phyloP scores from a whole-genome alignment of 2,888 invertebrate genomes.

The Merodon equestris region DNA sequence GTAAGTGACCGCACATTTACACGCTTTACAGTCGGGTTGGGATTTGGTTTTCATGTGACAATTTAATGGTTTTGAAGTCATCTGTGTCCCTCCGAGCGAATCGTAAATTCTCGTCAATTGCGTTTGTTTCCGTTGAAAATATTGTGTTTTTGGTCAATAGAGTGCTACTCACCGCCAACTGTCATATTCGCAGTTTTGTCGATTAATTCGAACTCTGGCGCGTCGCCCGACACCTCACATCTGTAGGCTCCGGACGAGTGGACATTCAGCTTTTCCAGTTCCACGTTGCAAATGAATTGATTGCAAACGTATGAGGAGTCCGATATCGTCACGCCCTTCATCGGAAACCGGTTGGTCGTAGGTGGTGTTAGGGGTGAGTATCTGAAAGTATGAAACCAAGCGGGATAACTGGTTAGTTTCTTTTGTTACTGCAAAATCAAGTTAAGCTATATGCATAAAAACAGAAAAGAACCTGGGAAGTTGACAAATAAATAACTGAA shows the following conservation, averaged over 20 bases:
- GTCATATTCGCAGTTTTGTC: slow-evolving; percentile 82
- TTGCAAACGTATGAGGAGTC: slow-evolving; percentile 78
- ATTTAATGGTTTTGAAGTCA: no score
- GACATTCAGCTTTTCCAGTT: slow-evolving; percentile 76
- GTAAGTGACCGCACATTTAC: slow-evolving; percentile 13
- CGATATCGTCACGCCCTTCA: slow-evolving; percentile 77
- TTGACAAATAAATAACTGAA: no score
- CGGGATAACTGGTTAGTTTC: no score
- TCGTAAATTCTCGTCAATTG: no score
- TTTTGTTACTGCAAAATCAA: no score
- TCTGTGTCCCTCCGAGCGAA: no score
- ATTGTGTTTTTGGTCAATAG: no score
- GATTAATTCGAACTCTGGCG: slow-evolving; percentile 82
- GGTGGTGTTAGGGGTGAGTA: slow-evolving; percentile 78
- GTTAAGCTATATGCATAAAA: no score
- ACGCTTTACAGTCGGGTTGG: slow-evolving; percentile 7
- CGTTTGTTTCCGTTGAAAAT: no score
- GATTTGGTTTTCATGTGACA: slow-evolving; percentile 4
- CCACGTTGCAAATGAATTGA: slow-evolving; percentile 78
- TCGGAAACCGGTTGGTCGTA: slow-evolving; percentile 78
- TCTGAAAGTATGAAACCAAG: slow-evolving; percentile 74
- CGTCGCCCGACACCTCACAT: slow-evolving; percentile 83
- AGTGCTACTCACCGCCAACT: slow-evolving; percentile 80
- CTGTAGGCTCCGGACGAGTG: slow-evolving; percentile 81
- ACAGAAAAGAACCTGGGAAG: no score